Conservation (phyloP, 2,113 vertebrate genomes). For the Quiscalus mexicanus region DNA sequence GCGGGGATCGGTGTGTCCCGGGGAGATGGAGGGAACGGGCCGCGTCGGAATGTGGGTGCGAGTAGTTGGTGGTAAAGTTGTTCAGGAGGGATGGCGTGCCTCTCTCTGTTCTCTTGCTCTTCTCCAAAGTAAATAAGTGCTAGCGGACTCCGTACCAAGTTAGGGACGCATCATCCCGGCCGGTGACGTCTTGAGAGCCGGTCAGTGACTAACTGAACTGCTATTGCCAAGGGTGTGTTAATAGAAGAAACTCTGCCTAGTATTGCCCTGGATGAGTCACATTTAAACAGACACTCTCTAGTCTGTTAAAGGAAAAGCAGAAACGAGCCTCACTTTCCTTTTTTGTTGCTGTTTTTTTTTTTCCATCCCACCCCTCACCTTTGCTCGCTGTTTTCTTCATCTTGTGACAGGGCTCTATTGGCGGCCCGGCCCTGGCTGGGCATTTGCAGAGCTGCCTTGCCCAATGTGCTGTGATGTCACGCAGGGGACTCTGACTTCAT, state of each 20-base stretch:
- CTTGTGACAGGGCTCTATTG: rapidly evolving
- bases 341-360: background rate
- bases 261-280: conserved; percentile 53
- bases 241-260: conserved; percentile 1
- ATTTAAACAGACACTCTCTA: background rate
- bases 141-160: background rate
- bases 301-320: background rate
- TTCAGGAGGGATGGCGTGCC: background rate
- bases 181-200: conserved; percentile 22
- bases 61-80: background rate
- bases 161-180: background rate
- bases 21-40: background rate
- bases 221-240: conserved; percentile 59
- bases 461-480: background rate
- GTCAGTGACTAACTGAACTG: conserved; percentile 43
- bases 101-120: background rate
- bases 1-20: background rate
- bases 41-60: rapidly evolving
- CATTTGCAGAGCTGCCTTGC: background rate
- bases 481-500: background rate
- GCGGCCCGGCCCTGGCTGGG: background rate
- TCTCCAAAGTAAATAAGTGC: background rate
- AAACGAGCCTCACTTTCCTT: background rate
- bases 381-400: background rate
- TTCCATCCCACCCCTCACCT: background rate